These are phyloP conservation scores for Henricia sp. DNA, from an alignment of 53 echinoderm and acorn worm species.

Conservation along the genomic window DNA sequence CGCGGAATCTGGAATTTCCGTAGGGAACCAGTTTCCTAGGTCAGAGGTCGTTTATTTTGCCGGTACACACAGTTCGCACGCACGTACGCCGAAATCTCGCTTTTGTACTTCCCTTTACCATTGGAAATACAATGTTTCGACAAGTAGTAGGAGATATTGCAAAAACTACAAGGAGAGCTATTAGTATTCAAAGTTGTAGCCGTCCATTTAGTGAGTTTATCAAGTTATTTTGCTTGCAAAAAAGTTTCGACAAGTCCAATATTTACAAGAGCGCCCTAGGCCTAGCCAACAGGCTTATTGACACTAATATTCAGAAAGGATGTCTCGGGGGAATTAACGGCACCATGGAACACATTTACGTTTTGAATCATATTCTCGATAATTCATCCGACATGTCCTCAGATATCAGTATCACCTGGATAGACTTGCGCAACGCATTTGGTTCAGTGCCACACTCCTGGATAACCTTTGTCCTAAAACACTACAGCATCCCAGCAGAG, in stretches of 20 bases:
- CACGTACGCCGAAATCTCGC: background rate
- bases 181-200: slow-evolving; percentile 55
- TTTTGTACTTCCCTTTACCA: slow-evolving; percentile 4
- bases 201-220: slow-evolving; percentile 79
- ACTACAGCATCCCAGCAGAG: background rate
- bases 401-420: background rate
- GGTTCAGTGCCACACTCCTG: background rate
- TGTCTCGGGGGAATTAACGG: background rate
- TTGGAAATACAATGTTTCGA: slow-evolving; percentile 65
- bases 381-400: background rate
- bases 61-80: too few species aligned
- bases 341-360: background rate
- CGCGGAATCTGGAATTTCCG: background rate
- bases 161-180: slow-evolving; percentile 66
- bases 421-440: background rate
- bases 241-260: background rate
- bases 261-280: too few species aligned
- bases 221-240: background rate
- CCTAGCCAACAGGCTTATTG: background rate
- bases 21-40: slow-evolving; percentile 29
- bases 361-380: background rate
- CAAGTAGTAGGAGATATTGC: slow-evolving; percentile 70
- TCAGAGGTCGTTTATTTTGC: slow-evolving; percentile 43
- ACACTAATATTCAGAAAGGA: background rate
- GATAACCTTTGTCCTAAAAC: background rate